A percentile compares a stretch with the other conserved stretches of the same genome.
These are phyloP conservation scores for Brachystomella parvula DNA, from an alignment of 1,140 invertebrate species.

Conservation along the genomic window DNA sequence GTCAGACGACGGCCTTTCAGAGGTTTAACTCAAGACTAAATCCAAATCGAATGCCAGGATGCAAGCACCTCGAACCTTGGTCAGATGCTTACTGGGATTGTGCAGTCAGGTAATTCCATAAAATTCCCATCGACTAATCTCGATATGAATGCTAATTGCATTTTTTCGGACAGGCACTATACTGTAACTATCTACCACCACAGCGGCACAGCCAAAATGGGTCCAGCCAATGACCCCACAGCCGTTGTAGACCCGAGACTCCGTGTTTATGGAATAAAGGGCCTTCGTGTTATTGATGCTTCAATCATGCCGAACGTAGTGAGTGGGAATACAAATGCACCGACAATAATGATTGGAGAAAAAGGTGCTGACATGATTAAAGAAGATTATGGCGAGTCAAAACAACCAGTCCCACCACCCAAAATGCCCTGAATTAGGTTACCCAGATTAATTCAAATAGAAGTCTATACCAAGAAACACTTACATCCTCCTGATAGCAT, in stretches of 20 bases:
- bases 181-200: conserved; percentile 37
- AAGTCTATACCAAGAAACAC: too few relatives aligned
- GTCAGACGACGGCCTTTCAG: conserved; percentile 43
- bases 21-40: conserved; percentile 49
- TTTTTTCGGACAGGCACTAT: conserved; percentile 26
- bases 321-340: conserved; percentile 47
- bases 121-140: neutral
- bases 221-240: conserved; percentile 24
- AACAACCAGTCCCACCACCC: conserved; percentile 23
- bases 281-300: conserved; percentile 46
- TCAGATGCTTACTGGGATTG: conserved; percentile 51
- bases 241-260: conserved; percentile 39
- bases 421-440: conserved; percentile 1
- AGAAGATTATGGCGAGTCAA: conserved; percentile 38
- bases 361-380: conserved; percentile 42
- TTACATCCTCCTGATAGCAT: too few relatives aligned
- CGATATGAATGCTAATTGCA: neutral
- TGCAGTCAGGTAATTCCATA: conserved; percentile 30
- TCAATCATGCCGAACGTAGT: conserved; percentile 48
- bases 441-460: neutral
- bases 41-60: conserved; percentile 53
- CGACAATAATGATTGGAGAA: conserved; percentile 37
- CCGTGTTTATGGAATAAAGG: conserved; percentile 45
- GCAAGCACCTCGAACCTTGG: conserved; percentile 47
- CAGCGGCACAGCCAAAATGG: conserved; percentile 42